Evolutionary conservation across 2,888 invertebrate species (phyloP).

Genomic region (Deladenus siricidicola): DNA sequence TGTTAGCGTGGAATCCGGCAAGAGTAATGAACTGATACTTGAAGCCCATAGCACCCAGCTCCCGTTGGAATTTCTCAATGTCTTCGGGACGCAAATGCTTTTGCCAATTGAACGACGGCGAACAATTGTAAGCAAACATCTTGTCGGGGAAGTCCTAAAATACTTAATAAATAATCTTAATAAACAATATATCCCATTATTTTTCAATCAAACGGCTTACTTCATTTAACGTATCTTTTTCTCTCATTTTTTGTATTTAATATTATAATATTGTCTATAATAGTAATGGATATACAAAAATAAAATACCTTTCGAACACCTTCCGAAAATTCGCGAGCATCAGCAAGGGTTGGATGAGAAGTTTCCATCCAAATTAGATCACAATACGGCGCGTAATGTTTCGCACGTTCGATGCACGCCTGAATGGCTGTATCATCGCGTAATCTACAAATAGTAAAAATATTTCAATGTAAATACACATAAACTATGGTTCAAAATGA

Average conservation of each 20-base stretch:
- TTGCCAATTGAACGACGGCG: conserved; percentile 54
- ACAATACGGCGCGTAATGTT: conserved; percentile 51
- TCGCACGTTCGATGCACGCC: conserved; percentile 53
- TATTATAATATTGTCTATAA: too few relatives aligned
- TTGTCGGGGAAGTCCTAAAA: conserved; percentile 45
- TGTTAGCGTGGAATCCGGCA: conserved; percentile 55
- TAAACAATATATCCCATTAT: too few relatives aligned
- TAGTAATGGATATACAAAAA: too few relatives aligned
- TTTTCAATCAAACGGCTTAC: too few relatives aligned
- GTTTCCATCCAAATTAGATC: conserved; percentile 56
- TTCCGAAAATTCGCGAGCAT: conserved; percentile 53
- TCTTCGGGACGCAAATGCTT: conserved; percentile 51
- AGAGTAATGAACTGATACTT: conserved; percentile 56
- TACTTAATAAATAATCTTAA: not conserved
- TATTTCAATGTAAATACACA: not conserved
- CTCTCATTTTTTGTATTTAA: too few relatives aligned
- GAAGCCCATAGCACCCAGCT: conserved; percentile 55
- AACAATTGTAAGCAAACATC: conserved; percentile 54
- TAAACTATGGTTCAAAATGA: too few relatives aligned
- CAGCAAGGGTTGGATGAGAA: conserved; percentile 52
- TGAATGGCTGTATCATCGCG: conserved; percentile 47
- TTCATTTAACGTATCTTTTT: too few relatives aligned
- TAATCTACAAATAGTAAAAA: conserved; percentile 24
- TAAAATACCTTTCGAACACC: conserved; percentile 41
- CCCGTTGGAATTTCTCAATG: conserved; percentile 53